Base-by-base conservation (phyloP, 30 jellyfish, hydroid and myxozoan species). In the Cassiopea xamachana region DNA sequence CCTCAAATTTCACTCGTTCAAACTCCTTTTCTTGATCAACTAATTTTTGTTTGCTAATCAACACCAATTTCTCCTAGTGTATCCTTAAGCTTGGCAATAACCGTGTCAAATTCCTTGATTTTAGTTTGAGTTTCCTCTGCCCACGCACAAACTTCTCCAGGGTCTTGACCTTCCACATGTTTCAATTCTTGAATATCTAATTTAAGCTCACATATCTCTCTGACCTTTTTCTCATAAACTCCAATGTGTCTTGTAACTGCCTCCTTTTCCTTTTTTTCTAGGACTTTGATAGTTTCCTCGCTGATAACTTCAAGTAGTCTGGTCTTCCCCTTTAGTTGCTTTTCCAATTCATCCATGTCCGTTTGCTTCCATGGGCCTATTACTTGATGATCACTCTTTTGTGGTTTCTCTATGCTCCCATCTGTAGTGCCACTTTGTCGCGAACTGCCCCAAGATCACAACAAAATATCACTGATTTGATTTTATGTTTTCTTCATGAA, bases 21-120 rank as follows among this genome's bases (percentile, higher is more conserved):
- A 82, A 68, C 82, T 61, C 81, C 71, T 69, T 27, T 51, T 80
- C 79, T 60, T 58, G 79, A 12, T 59, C 89, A 61, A 81, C 1
- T 67, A 67, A 78, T 49, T 48, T 77, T 51, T 78, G 61, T 49
- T 78, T 78, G 73, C 87, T 78, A 73, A 48, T 61, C 67, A 8
- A 27, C 46, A 49, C 67, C 49, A 78, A 78, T 48, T 78, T 50
- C 73, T 78, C 9, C 4, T 49, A 77, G 62, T 14, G 50, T 55
- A 14, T 39, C 72, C 71, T 55, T 77, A 5, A 77, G 62, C 8
- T 77, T 55, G 62, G 72, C 86, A 55, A 77, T 77, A 77, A 77
- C 62, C 3, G 86, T 39, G 48, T 46, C 86, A 77, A 77, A 77
- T 77, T 77, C 86, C 17, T 77, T 49, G 86, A 77, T 77, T 77